Evolutionary conservation across 2,888 invertebrate species (phyloP).

Genomic region (Plagiodera versicolora): DNA sequence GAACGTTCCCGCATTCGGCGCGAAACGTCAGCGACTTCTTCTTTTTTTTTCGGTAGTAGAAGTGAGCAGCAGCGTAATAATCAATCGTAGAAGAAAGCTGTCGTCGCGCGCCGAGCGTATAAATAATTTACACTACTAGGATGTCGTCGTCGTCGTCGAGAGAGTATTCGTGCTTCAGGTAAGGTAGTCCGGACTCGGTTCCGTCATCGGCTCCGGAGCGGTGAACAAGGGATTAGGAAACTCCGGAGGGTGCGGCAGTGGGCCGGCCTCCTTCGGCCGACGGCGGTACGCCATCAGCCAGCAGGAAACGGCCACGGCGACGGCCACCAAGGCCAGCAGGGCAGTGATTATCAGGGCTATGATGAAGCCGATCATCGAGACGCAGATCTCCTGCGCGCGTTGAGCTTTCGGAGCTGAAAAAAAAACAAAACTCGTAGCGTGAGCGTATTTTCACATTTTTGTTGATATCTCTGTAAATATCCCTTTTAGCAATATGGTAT

Average conservation of each 20-base stretch:
- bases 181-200: conserved; percentile 81
- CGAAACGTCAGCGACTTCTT: conserved; percentile 28
- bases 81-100: conserved; percentile 32
- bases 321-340: conserved; percentile 86
- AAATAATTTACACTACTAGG: conserved; percentile 1
- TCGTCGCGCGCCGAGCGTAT: conserved; percentile 23
- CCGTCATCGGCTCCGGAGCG: conserved; percentile 77
- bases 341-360: conserved; percentile 91
- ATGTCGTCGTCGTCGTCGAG: no score
- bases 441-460: no score
- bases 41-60: conserved; percentile 34
- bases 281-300: conserved; percentile 94
- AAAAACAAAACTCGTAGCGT: no score
- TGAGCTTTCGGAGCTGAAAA: conserved; percentile 59
- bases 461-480: no score
- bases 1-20: conserved; percentile 14
- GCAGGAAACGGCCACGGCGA: conserved; percentile 92
- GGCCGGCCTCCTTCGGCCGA: conserved; percentile 83
- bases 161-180: conserved; percentile 57
- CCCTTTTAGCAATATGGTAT: no score
- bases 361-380: conserved; percentile 90
- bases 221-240: conserved; percentile 93
- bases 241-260: conserved; percentile 91
- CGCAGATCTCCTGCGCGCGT: conserved; percentile 83
- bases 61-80: conserved; percentile 48